phyloP scores from a whole-genome alignment of 2,888 invertebrate genomes.

The Apamea monoglypha region DNA sequence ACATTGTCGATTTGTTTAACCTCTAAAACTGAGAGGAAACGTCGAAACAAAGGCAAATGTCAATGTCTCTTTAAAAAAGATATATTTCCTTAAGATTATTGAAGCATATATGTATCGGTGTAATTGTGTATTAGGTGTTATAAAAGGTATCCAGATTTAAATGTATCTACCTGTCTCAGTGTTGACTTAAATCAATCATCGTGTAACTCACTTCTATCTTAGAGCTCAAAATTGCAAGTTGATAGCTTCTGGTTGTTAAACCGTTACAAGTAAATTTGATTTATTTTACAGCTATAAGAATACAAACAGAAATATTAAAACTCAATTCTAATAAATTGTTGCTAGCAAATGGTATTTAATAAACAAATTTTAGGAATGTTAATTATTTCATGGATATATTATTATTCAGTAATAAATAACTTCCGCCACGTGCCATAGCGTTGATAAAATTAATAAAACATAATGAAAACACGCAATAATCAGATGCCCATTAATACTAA shows the following conservation, averaged over 20 bases:
- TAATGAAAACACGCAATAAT: constrained; percentile 10
- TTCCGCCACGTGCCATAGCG: neutral
- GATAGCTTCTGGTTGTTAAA: neutral
- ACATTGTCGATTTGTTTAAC: neutral
- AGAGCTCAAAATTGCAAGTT: neutral
- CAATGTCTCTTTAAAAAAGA: neutral
- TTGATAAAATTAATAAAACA: constrained; percentile 6
- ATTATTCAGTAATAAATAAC: neutral
- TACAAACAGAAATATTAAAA: neutral
- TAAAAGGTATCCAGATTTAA: neutral
- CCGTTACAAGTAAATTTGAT: neutral
- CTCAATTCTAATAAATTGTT: neutral
- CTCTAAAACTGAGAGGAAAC: neutral
- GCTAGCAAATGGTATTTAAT: neutral
- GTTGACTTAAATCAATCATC: neutral
- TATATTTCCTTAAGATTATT: neutral
- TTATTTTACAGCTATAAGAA: neutral
- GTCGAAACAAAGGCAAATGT: neutral
- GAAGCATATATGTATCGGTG: neutral
- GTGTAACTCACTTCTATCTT: neutral
- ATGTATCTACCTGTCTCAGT: neutral
- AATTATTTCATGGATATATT: neutral
- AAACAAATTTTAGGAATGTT: neutral
- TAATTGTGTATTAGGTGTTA: no score
- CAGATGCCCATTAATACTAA: constrained; percentile 7